Base-by-base conservation (phyloP, 1,140 invertebrate genomes). In the Mizuhopecten yessoensis region DNA sequence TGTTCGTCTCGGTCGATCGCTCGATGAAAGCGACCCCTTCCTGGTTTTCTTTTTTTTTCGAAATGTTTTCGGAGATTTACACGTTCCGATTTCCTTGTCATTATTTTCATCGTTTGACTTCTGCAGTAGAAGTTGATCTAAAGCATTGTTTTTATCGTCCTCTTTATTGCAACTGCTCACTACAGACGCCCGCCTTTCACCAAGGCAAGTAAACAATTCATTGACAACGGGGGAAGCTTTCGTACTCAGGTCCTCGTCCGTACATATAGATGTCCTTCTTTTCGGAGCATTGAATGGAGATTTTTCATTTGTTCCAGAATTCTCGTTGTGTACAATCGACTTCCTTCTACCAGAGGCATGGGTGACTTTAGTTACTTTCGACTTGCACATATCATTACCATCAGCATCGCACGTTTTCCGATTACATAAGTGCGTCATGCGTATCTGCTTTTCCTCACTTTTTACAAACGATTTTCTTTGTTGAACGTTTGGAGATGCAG, bases 21-120 rank as follows among this genome's bases (percentile, higher is more conserved):
- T n/a, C 29, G 57, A n/a, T n/a, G n/a, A n/a, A 5, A 23, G 23
- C 57, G 57, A 75, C n/a, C 5, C 23, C 1, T 29, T n/a, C 29
- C 17, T 75, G 23, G 23, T n/a, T 75, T 75, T 75, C 57, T 75
- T 75, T 75, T 75, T 75, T n/a, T 75, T 75, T 75, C 57, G 57
- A 75, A 29, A 29, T 3, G n/a, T 17, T 29, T 75, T 75, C 57
- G 3, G 11, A 17, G 45, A 49, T 49, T 49, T 49, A 23, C 20
- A 49, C 15, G 45, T 39, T 39, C 36, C n/a, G n/a, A n/a, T n/a
- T n/a, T n/a, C n/a, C n/a, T n/a, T n/a, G n/a, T n/a, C n/a, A n/a
- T n/a, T n/a, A n/a, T n/a, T n/a, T n/a, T n/a, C n/a, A n/a, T n/a
- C n/a, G n/a, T n/a, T n/a, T n/a, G n/a, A n/a, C n/a, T n/a, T n/a